phyloP scores from a whole-genome alignment of 2,113 vertebrate genomes.

The Sphaerodactylus townsendi region DNA sequence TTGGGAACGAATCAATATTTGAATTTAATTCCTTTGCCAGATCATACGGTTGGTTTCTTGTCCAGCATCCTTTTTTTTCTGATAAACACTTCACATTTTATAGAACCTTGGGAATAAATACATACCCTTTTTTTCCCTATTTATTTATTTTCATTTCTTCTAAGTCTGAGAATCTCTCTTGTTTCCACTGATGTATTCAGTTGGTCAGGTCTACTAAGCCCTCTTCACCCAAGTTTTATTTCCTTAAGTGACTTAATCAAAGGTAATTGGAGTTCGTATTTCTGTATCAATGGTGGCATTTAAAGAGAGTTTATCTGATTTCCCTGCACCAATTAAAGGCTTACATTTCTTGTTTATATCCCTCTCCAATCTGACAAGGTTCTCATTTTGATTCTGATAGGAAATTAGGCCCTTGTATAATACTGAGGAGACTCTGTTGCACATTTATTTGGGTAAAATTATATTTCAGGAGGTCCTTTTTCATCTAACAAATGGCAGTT shows the following conservation, averaged over 20 bases:
- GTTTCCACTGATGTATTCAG: conserved; percentile 58
- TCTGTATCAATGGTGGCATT: conserved; percentile 83
- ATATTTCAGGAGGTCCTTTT: conserved; percentile 74
- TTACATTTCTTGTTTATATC: conserved; percentile 85
- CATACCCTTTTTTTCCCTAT: conserved; percentile 50
- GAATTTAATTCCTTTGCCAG: neutral
- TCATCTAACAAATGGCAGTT: conserved; percentile 63
- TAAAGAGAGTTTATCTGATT: conserved; percentile 83
- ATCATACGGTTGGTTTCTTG: neutral
- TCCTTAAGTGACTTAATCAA: conserved; percentile 82
- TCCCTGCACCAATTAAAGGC: conserved; percentile 80
- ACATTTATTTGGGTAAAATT: conserved; percentile 81
- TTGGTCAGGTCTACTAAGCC: conserved; percentile 46
- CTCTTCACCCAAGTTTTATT: conserved; percentile 70
- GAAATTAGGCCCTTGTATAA: conserved; percentile 75
- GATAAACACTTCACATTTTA: neutral
- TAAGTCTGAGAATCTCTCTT: conserved; percentile 43
- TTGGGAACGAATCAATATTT: neutral
- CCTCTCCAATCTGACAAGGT: conserved; percentile 75
- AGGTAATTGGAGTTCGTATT: conserved; percentile 80
- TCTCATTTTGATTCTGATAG: conserved; percentile 76
- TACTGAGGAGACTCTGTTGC: conserved; percentile 70
- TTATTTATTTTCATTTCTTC: conserved; percentile 52
- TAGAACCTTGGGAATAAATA: conserved; percentile 3
- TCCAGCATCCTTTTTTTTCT: neutral